Evolutionary conservation across 1,140 invertebrate genomes (phyloP).

Genomic region (Trichomalopsis sarcophagae): DNA sequence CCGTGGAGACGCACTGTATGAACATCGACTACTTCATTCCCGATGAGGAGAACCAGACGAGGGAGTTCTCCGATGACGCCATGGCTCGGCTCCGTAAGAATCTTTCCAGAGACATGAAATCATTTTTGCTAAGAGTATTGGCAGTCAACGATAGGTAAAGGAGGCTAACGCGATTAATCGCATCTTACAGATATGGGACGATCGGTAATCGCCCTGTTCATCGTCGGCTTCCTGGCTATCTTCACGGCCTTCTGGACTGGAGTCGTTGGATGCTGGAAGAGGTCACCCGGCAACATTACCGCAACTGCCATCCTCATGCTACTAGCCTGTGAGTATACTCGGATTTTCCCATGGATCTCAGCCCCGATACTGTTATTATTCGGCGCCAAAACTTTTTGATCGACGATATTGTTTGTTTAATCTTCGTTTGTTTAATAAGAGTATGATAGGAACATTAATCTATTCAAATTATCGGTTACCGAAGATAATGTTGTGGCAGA

Average conservation of each 20-base stretch:
- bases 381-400: too few species aligned
- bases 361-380: background rate
- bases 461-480: background rate
- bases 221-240: constrained; percentile 90
- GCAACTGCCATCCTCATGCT: constrained; percentile 94
- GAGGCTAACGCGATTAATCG: background rate
- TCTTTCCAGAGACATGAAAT: background rate
- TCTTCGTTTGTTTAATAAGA: too few species aligned
- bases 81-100: constrained; percentile 89
- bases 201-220: constrained; percentile 93
- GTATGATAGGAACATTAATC: background rate
- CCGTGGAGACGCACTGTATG: constrained; percentile 94
- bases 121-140: background rate
- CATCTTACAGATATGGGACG: constrained; percentile 87
- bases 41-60: constrained; percentile 88
- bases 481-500: background rate
- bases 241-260: constrained; percentile 96
- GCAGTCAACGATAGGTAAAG: background rate
- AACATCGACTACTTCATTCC: constrained; percentile 96
- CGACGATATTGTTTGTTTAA: background rate
- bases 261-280: constrained; percentile 92
- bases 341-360: background rate
- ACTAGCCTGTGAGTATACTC: constrained; percentile 83
- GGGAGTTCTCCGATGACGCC: constrained; percentile 86
- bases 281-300: constrained; percentile 93